Percentiles rank a stretch among this genome's conserved stretches.
phyloP scores from a whole-genome alignment of 2,113 vertebrate genomes.

The Hyla sarda region DNA sequence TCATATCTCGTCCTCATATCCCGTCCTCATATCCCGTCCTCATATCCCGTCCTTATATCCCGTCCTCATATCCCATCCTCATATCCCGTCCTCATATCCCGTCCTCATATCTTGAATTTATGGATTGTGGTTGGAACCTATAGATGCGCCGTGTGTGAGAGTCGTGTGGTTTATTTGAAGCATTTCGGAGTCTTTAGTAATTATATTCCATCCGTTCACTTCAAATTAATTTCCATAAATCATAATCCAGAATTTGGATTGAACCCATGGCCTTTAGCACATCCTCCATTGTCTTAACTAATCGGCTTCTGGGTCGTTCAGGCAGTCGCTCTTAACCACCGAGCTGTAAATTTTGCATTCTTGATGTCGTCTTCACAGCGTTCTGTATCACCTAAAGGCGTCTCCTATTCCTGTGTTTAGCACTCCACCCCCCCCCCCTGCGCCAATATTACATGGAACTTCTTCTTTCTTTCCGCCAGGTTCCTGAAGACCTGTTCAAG shows the following conservation, averaged over 20 bases:
- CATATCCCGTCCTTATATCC: too few relatives aligned
- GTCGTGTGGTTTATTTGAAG: too few relatives aligned
- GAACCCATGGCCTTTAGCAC: neutral
- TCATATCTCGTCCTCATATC: too few relatives aligned
- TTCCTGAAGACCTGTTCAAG: slow-evolving; percentile 40
- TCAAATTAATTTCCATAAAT: neutral
- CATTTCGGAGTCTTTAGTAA: neutral
- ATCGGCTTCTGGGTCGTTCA: neutral
- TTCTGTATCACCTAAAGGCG: neutral
- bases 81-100: too few relatives aligned
- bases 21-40: too few relatives aligned
- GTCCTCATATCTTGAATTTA: too few relatives aligned
- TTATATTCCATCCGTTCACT: neutral
- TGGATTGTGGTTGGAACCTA: neutral
- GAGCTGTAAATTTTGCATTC: neutral
- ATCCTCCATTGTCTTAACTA: neutral
- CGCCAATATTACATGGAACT: slow-evolving; percentile 5
- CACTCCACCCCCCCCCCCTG: neutral
- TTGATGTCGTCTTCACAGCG: too few relatives aligned
- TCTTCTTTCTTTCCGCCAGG: neutral
- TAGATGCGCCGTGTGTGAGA: neutral
- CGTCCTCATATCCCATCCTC: too few relatives aligned
- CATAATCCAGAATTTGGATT: neutral
- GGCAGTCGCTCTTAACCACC: neutral
- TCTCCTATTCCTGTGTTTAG: neutral